Evolutionary conservation across 2,888 invertebrate genomes (phyloP), one percentile per base, ranked within the genome.

Genomic region (Diabrotica balteata): DNA sequence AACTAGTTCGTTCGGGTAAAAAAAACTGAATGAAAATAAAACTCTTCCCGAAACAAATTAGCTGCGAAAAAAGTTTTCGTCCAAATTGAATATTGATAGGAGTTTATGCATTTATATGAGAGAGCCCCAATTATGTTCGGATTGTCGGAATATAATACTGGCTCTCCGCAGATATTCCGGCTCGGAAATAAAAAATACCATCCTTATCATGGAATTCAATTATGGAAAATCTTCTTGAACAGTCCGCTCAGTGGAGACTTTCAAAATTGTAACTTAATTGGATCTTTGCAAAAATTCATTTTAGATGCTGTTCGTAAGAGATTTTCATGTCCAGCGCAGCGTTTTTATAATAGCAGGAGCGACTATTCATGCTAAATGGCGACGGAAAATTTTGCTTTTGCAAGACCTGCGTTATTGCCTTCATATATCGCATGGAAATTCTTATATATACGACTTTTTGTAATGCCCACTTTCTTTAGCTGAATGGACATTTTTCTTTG

Each of bases 231-330:
- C 78, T 79, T 74, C 77, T 72, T 70, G 64, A 76, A 74, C 73
- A 73, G 75, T 67, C 66, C 71, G 70, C 68, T 70, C 72, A 70
- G 74, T 71, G 72, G 73, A 70, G 76, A 73, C 75, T 77, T 79
- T 78, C 75, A 76, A 78, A 78, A 80, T 79, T 78, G 79, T 77
- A 75, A 77, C 76, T 79, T 80, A 80, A 80, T 80, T 80, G 79
- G 79, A 79, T 78, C 74, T 76, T 73, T 74, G 77, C 42, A 46
- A 59, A 62, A 59, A 66, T 80, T 78, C 76, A 77, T 78, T 79
- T 76, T 71, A 76, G 75, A 76, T 77, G 73, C 44, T 57, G 17
- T 45, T 57, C 47, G 44, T 17, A 45, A 57, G 77, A 76, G 72
- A 72, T 72, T 77, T 76, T 71, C 74, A 70, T 76, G 77, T 75